Conservation (phyloP, 2,113 vertebrate genomes). For the Megaceryle maxima region DNA sequence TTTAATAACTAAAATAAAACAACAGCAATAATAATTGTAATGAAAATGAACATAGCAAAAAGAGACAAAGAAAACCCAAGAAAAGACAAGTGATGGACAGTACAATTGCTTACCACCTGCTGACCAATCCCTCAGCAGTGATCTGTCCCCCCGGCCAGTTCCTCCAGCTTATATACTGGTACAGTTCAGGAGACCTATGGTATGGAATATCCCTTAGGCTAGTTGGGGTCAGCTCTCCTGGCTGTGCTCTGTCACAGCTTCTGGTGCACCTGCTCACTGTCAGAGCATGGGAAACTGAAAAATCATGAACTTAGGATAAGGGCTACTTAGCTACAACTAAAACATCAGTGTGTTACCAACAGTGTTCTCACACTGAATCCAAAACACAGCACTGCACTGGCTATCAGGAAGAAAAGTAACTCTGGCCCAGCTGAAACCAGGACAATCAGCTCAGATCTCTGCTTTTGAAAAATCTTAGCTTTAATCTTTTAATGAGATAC, state of each 20-base stretch:
- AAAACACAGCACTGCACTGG: neutral
- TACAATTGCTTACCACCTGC: neutral
- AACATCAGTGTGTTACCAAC: neutral
- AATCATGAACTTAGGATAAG: neutral
- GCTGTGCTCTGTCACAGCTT: neutral
- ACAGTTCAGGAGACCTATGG: neutral
- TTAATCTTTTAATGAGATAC: neutral
- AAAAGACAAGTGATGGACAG: neutral
- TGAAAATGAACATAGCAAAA: neutral
- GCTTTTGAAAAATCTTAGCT: neutral
- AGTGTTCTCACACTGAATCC: neutral
- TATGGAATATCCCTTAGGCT: neutral
- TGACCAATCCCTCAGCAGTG: neutral
- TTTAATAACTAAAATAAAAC: neutral
- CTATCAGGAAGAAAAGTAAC: neutral
- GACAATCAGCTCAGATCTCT: neutral
- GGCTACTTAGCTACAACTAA: neutral
- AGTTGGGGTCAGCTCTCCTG: neutral
- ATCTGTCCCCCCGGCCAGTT: neutral
- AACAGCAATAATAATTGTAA: neutral
- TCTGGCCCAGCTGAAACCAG: neutral
- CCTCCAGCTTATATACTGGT: neutral
- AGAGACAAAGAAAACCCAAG: neutral
- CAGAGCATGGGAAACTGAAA: neutral
- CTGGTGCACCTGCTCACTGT: neutral